phyloP scores from a whole-genome alignment of 2,797 vertebrate genomes.

The Chanos chanos region DNA sequence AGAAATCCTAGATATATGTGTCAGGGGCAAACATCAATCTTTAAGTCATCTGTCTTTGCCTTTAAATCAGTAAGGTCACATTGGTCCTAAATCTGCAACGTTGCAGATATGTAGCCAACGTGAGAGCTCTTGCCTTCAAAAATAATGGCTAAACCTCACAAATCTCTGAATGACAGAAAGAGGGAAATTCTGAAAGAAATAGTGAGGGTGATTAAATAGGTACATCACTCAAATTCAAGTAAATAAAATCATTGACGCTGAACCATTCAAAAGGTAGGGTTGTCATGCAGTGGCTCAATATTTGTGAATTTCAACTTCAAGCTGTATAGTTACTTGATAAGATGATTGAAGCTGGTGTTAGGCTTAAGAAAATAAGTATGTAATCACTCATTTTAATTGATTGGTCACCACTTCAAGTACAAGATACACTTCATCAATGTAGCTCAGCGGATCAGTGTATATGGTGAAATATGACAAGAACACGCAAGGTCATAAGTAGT shows the following conservation, averaged over 20 bases:
- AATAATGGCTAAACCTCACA: conserved; percentile 15
- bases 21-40: conserved; percentile 17
- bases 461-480: too few species aligned
- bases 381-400: too few species aligned
- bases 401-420: too few species aligned
- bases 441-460: too few species aligned
- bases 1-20: conserved; percentile 10
- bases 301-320: conserved; percentile 3
- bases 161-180: not conserved
- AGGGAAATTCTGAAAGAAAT: conserved; percentile 22
- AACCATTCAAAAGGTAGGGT: conserved; percentile 24
- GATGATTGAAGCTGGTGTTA: too few species aligned
- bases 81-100: conserved; percentile 9
- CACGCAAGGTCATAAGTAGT: too few species aligned
- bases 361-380: too few species aligned
- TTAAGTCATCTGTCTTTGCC: conserved; percentile 27
- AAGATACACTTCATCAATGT: too few species aligned
- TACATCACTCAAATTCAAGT: conserved; percentile 1
- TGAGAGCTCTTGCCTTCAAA: conserved; percentile 4
- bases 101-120: conserved; percentile 20
- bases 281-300: too few species aligned
- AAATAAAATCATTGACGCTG: conserved; percentile 16
- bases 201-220: conserved; percentile 20
- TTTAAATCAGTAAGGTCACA: conserved; percentile 6
- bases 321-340: not conserved